Evolutionary conservation across 2,888 invertebrate species (phyloP), one percentile per base, ranked within the genome.

Genomic region (Mimas tiliae): DNA sequence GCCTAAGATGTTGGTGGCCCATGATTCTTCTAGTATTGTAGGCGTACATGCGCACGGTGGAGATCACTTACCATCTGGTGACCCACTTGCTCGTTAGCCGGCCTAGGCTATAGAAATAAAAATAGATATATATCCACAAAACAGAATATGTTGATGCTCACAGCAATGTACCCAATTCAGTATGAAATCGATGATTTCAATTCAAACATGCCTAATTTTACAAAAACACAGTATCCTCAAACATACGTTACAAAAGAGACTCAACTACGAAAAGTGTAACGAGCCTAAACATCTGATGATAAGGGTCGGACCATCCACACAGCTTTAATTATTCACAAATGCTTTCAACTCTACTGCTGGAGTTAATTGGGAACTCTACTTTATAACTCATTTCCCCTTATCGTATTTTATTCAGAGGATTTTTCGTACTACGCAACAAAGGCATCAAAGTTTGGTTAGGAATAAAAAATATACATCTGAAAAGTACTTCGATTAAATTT

Each of bases 251-350:
- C 77, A 82, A 83, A 82, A 74, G 75, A 72, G 73, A 73, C 72
- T 74, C 71, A 83, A 88, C 84, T 86, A 86, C 83, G 81, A 80
- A 84, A 83, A 81, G 85, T 81, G 84, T 82, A 88, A 83, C 85
- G 82, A 81, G 80, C 79, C 77, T 81, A 77, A 84, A 80, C 84
- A 81, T 84, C 80, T 76, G 80, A 81, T 88, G 87, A 90, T 85
- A 82, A 88, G 87, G 90, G 89, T 88, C 77, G 75, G 68, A 67
- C 75, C 73, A 71, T 72, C 72, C 72, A 75, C 72, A 75, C 71
- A 70, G 71, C 71, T 78, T 88, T 87, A 89, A 91, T 91, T 91
- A 91, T 91, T 91, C 87, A 91, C 74, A 73, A 77, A 71, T 71
- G 85, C 84, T 90, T 83, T 87, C 85, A 85, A 81, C 87, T 85